Evolutionary conservation across 2,888 invertebrate species (phyloP), one percentile per base, ranked within the genome.

Genomic region (Tachina fera): DNA sequence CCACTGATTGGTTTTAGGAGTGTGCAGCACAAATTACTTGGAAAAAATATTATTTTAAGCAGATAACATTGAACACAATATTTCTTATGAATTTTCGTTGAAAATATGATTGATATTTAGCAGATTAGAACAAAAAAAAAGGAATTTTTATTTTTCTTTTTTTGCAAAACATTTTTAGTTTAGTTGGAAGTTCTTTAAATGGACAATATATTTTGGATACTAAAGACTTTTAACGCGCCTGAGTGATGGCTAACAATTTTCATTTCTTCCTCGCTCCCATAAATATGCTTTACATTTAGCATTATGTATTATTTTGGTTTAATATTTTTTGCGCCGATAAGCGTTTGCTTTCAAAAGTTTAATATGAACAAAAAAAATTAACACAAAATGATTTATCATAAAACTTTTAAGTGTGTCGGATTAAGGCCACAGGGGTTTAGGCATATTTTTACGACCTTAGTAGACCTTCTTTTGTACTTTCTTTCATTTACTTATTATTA

Each of bases 341-440:
- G 19, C 58, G 14, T 31, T 31, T 11, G 8, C 10, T 45, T 47
- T 6, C 8, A 45, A n/a, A n/a, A 63, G 41, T 45, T 63, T 43
- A 43, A 63, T 19, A n/a, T 16, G 11, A 16, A 19, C 9, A 3
- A 47, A 60, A n/a, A 60, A 22, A 65, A 45, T 45, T 6, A 65
- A 47, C 43, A 45, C 6, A n/a, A 67, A 67, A 67, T 67, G 49
- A 51, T 49, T 67, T 67, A 49, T 49, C 16, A 39, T 49, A 51
- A 67, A 49, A 39, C 6, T 31, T 45, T 16, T 39, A 39, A 39
- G 49, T 61, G 41, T 43, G 43, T 5, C 3, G 10, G 31, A 49
- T 31, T 39, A 67, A 31, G 9, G 39, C 49, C 39, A 67, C 65
- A 14, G 9, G 19, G 9, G 19, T 45, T 65, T 19, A 47, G 22